A percentile compares a stretch with the other conserved stretches of the same genome.
Evolutionary conservation across 1,140 invertebrate species (phyloP).

Genomic region (Bacillus rossius): DNA sequence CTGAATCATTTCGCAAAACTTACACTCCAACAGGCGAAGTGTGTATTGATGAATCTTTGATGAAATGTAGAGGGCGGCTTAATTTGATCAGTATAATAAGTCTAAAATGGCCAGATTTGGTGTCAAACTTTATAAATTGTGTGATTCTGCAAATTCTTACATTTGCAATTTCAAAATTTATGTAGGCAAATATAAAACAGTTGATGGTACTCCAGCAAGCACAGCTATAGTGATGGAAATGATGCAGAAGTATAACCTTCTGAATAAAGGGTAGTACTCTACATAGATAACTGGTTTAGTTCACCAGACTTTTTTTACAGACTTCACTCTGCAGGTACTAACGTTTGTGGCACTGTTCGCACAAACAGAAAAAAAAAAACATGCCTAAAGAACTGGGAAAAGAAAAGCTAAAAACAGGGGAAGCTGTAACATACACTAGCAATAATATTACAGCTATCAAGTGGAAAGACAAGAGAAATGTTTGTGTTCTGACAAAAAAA

Average conservation of each 20-base stretch:
- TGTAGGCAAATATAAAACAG: slow-evolving; percentile 8
- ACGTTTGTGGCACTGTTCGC: slow-evolving; percentile 13
- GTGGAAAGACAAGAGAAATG: slow-evolving; percentile 19
- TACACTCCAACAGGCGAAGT: slow-evolving; percentile 14
- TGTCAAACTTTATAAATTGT: slow-evolving; percentile 22
- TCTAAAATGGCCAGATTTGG: slow-evolving; percentile 21
- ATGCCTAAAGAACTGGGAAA: slow-evolving; percentile 20
- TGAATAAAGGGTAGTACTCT: no score
- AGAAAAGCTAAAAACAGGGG: slow-evolving; percentile 20
- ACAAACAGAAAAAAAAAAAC: slow-evolving; percentile 24
- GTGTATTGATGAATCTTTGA: slow-evolving; percentile 19
- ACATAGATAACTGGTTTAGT: slow-evolving; percentile 9
- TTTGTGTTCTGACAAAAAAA: neutral
- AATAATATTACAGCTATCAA: slow-evolving; percentile 18
- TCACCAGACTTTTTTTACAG: slow-evolving; percentile 7
- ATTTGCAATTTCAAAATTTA: slow-evolving; percentile 17
- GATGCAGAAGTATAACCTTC: slow-evolving; percentile 1
- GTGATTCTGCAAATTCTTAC: slow-evolving; percentile 14
- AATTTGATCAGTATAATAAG: slow-evolving; percentile 17
- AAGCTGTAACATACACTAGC: slow-evolving; percentile 15
- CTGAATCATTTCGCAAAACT: slow-evolving; percentile 10
- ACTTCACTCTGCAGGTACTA: slow-evolving; percentile 13
- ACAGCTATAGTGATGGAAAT: neutral
- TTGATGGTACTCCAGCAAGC: neutral
- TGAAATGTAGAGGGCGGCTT: slow-evolving; percentile 19